Evolutionary conservation across 2,888 invertebrate genomes (phyloP), one percentile per base, ranked within the genome.

Genomic region (Cerastis rubricosa): DNA sequence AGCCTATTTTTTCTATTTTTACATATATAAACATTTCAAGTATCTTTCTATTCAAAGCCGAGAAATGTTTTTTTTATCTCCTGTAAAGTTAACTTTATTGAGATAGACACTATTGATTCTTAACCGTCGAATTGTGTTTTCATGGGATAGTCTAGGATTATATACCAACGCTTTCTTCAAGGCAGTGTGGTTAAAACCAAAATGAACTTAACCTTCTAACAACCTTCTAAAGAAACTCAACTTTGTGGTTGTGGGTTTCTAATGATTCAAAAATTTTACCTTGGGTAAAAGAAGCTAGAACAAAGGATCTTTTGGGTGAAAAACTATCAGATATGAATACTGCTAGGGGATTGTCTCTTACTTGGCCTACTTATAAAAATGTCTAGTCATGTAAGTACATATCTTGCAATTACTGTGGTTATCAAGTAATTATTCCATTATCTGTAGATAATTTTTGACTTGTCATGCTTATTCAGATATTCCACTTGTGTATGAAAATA

Each of bases 391-490:
- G 17, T n/a, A n/a, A 69, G 71, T n/a, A 54, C 14, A 8, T 73
- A 51, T 65, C 43, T 22, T 72, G 35, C 57, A 35, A 51, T 74
- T 22, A 78, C 17, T 47, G 22, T 63, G 45, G 25, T 63, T 64
- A 80, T 71, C 51, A 65, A 80, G 3, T n/a, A 40, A 54, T 25
- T 12, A 81, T 65, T 80, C 14, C 22, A 25, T 54, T 78, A 81
- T 78, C 54, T 19, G n/a, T 25, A 43, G 8, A 73, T 65, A 43
- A 49, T 25, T 77, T 65, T 72, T 69, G 47, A 9, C 29, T 80
- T 54, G 47, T 80, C 63, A 77, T 80, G 47, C 73, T 73, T 14
- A 54, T 43, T 57, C 17, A 57, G 29, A 43, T 64, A 80, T n/a
- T 71, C 1, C 14, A 29, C 12, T 11, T 49, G 14, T 22, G 19